These are phyloP conservation scores for Drosophila kuntzei DNA, from an alignment of 2,888 invertebrate genomes.

Conservation along the genomic window DNA sequence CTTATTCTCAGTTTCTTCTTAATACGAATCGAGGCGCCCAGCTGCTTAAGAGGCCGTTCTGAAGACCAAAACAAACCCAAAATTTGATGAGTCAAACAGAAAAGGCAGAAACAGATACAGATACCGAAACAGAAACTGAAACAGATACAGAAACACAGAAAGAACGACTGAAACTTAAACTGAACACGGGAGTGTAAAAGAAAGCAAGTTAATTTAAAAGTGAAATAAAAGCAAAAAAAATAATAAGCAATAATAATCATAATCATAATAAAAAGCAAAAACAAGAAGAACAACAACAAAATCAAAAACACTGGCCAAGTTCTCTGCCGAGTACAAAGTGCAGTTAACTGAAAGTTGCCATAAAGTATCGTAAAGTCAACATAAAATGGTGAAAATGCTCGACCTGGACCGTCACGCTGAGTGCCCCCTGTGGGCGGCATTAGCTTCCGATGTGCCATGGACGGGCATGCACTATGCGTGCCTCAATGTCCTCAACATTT, in stretches of 20 bases:
- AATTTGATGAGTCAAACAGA: slow-evolving; percentile 61
- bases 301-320: slow-evolving; percentile 12
- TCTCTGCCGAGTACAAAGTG: slow-evolving; percentile 20
- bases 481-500: slow-evolving; percentile 92
- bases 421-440: slow-evolving; percentile 88
- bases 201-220: slow-evolving; percentile 37
- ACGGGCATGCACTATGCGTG: slow-evolving; percentile 94
- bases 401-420: slow-evolving; percentile 88
- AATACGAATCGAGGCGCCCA: slow-evolving; percentile 41
- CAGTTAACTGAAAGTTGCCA: slow-evolving; percentile 29
- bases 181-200: slow-evolving; percentile 7
- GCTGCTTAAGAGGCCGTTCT: slow-evolving; percentile 34
- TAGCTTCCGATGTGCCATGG: slow-evolving; percentile 89
- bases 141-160: slow-evolving; percentile 6
- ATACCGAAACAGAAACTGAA: slow-evolving; percentile 23
- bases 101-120: slow-evolving; percentile 24
- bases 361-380: slow-evolving; percentile 44
- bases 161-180: slow-evolving; percentile 20
- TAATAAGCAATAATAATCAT: slow-evolving; percentile 34
- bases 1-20: slow-evolving; percentile 18
- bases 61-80: slow-evolving; percentile 30
- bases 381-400: slow-evolving; percentile 86
- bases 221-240: slow-evolving; percentile 33
- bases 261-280: slow-evolving; percentile 17
- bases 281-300: slow-evolving; percentile 2